Conservation (phyloP, 2,888 invertebrate species). For the Drosophila macrospina region DNA sequence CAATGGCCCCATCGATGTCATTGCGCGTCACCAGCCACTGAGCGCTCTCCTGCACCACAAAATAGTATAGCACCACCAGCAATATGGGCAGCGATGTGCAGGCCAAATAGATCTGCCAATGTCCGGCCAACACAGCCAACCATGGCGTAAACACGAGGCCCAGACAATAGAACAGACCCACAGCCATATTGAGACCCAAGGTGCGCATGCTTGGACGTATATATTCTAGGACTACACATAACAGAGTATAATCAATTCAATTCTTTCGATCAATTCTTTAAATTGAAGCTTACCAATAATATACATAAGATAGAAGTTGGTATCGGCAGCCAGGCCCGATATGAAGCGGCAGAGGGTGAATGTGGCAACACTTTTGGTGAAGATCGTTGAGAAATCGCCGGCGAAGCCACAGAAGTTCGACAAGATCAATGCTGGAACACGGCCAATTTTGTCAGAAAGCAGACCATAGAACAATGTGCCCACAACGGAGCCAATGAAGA, state of each 20-base stretch:
- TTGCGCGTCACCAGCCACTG: conserved; percentile 88
- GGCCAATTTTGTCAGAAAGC: conserved; percentile 87
- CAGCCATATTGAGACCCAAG: conserved; percentile 87
- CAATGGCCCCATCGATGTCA: conserved; percentile 86
- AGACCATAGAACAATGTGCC: conserved; percentile 87
- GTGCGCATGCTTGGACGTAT: conserved; percentile 87
- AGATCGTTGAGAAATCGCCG: conserved; percentile 87
- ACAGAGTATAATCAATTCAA: conserved; percentile 1
- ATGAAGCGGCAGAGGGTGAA: conserved; percentile 87
- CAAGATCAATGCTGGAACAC: conserved; percentile 87
- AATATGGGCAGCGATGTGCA: conserved; percentile 86
- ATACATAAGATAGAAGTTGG: conserved; percentile 88
- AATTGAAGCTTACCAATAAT: conserved; percentile 86
- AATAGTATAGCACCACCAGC: conserved; percentile 86
- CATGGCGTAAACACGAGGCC: conserved; percentile 87
- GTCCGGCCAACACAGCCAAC: conserved; percentile 85
- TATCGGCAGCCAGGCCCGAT: conserved; percentile 88
- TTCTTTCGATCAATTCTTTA: background rate
- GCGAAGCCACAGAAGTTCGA: conserved; percentile 87
- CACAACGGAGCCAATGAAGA: conserved; percentile 88
- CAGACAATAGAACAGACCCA: conserved; percentile 87
- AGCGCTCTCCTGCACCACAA: conserved; percentile 87
- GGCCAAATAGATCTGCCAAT: conserved; percentile 87
- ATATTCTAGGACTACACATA: conserved; percentile 87
- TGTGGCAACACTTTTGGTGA: conserved; percentile 85